Conservation (phyloP, 2,113 vertebrate genomes). For the Pimephales promelas region DNA sequence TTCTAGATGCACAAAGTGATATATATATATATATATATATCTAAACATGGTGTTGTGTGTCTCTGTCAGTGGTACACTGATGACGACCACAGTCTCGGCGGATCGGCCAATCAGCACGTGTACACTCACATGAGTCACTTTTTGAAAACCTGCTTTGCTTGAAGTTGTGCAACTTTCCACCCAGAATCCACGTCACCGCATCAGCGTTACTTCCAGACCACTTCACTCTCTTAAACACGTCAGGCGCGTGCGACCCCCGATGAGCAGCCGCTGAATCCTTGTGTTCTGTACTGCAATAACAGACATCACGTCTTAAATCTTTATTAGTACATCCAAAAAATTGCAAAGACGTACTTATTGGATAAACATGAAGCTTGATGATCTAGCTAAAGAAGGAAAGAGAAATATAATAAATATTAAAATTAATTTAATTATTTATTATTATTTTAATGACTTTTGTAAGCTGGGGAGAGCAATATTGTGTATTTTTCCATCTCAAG, state of each 20-base stretch:
- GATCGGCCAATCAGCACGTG: slow-evolving; percentile 85
- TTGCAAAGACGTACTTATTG: not conserved
- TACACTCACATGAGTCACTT: slow-evolving; percentile 95
- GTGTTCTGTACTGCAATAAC: not conserved
- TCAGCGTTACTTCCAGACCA: not conserved
- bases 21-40: no score
- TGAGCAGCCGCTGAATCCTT: not conserved
- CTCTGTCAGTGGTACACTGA: slow-evolving; percentile 92
- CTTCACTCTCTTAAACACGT: not conserved
- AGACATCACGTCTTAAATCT: no score
- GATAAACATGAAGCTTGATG: slow-evolving; percentile 23
- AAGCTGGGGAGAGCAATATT: slow-evolving; percentile 19
- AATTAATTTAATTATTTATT: not conserved
- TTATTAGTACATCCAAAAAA: no score
- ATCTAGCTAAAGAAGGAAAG: not conserved
- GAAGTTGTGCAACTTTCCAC: slow-evolving; percentile 33
- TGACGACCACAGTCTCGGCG: slow-evolving; percentile 86
- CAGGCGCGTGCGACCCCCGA: not conserved
- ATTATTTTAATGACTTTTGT: not conserved
- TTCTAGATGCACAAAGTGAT: no score
- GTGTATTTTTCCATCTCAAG: not conserved
- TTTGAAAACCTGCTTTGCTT: slow-evolving; percentile 85
- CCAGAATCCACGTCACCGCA: not conserved
- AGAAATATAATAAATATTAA: not conserved
- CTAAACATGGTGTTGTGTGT: not conserved